These are phyloP conservation scores for Halisarca cf. caerulea DNA, from an alignment of 37 sponge, comb jelly and placozoan species.

Conservation along the genomic window DNA sequence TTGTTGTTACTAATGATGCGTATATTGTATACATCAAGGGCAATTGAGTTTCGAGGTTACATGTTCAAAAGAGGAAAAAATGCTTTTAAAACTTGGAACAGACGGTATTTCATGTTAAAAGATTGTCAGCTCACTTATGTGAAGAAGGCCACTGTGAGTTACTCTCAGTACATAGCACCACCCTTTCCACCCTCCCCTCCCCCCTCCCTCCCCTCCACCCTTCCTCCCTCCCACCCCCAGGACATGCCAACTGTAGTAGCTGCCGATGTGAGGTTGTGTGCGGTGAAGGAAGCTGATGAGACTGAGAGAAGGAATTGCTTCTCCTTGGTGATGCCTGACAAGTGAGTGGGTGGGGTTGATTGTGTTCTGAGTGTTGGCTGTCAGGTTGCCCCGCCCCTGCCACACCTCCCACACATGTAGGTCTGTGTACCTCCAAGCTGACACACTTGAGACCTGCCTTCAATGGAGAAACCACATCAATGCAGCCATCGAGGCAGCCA, in stretches of 20 bases:
- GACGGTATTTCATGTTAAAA: constrained; percentile 72
- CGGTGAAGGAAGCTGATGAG: constrained; percentile 74
- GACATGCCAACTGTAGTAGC: constrained; percentile 57
- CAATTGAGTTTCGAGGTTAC: constrained; percentile 67
- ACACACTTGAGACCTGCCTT: too few species aligned
- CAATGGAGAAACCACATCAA: too few species aligned
- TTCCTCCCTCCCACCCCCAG: not conserved
- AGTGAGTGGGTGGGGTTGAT: constrained; percentile 6
- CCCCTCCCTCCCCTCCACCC: too few species aligned
- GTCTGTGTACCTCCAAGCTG: too few species aligned
- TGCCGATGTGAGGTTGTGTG: constrained; percentile 73
- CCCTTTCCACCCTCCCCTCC: not conserved
- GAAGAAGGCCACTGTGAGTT: constrained; percentile 18
- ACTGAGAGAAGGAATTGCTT: constrained; percentile 80
- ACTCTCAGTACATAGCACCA: too few species aligned
- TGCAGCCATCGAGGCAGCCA: too few species aligned
- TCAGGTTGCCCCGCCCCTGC: too few species aligned
- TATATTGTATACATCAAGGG: not conserved
- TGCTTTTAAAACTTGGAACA: constrained; percentile 76
- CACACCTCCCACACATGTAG: too few species aligned
- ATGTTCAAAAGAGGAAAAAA: constrained; percentile 68
- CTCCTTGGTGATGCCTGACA: constrained; percentile 61
- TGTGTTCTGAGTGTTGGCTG: too few species aligned
- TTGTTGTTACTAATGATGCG: too few species aligned
- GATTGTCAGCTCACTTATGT: constrained; percentile 62